Evolutionary conservation across 2,888 invertebrate species (phyloP), one percentile per base, ranked within the genome.

Genomic region (Chymomyza caudatula): DNA sequence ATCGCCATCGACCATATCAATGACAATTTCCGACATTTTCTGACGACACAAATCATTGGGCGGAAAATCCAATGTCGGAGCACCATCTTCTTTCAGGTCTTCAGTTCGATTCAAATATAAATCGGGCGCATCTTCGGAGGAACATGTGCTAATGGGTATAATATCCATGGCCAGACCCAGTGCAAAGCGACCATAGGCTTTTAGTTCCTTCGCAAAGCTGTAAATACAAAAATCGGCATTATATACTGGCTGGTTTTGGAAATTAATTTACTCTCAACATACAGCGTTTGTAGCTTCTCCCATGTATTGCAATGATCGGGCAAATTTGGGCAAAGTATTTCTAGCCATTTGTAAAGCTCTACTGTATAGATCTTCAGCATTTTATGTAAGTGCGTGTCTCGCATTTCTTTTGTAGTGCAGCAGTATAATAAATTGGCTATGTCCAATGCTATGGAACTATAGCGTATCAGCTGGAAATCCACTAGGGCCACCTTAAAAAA

Each of bases 111-210:
- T 74, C n/a, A 85, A 81, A 80, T 94, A 94, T 66, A 95, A 89
- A 81, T 94, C 94, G 0, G 94, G 95, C 0, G 95, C 95, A 83
- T 94, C 94, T 60, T 93, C 92, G 55, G 94, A 93, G 58, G 94
- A 93, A 67, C 94, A 94, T 0, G 93, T 94, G 86, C 90, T 93
- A 55, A 94, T 94, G 0, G 94, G 95, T 70, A 94, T 92, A 90
- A 94, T 94, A 77, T 95, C 95, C 71, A 95, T 81, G 0, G 95
- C 94, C 8, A 94, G 88, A 1, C 95, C 95, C 2, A 94, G 91
- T 0, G 94, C 94, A 76, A 94, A 94, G 53, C 92, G 92, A 5
- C 94, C 92, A 76, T 93, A 93, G 13, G 92, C 91, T 76, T 92
- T 92, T 77, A 94, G 92, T 75, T 95, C 94, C 37, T 92, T 91